phyloP scores from a whole-genome alignment of 1,140 invertebrate species.

The Acromyrmex charruanus region DNA sequence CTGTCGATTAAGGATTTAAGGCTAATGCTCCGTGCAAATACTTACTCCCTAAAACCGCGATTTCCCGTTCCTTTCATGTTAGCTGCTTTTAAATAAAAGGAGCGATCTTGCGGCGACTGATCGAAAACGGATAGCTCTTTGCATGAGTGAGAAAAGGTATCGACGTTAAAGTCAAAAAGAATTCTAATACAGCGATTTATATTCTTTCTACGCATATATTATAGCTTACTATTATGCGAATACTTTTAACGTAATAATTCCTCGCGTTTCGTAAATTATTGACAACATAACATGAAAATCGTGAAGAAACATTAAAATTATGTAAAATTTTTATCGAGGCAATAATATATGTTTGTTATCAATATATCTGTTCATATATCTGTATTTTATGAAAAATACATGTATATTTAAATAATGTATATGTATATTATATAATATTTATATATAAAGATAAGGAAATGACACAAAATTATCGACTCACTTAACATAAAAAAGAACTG shows the following conservation, averaged over 20 bases:
- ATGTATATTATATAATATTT: background rate
- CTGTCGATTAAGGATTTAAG: conserved; percentile 73
- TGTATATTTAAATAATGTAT: background rate
- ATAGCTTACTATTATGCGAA: background rate
- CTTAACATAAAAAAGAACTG: background rate
- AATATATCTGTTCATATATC: background rate
- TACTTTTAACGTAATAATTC: conserved; percentile 19
- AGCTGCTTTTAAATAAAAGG: conserved; percentile 47
- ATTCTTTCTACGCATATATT: background rate
- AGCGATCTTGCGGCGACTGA: conserved; percentile 21
- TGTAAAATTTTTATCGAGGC: background rate
- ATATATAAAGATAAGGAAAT: background rate
- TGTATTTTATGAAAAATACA: background rate
- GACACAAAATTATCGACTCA: background rate
- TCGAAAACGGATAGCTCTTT: conserved; percentile 46
- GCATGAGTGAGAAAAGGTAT: conserved; percentile 32
- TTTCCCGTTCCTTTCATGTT: conserved; percentile 53
- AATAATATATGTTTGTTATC: background rate
- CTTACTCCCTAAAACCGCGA: conserved; percentile 6
- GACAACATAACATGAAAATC: background rate
- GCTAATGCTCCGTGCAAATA: conserved; percentile 66
- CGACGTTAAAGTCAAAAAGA: conserved; percentile 44
- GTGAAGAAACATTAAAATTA: background rate
- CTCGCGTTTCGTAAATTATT: conserved; percentile 10
- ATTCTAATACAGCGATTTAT: conserved; percentile 45